Base-by-base conservation (phyloP, 2,888 invertebrate genomes). In the Habroteleia sp. region DNA sequence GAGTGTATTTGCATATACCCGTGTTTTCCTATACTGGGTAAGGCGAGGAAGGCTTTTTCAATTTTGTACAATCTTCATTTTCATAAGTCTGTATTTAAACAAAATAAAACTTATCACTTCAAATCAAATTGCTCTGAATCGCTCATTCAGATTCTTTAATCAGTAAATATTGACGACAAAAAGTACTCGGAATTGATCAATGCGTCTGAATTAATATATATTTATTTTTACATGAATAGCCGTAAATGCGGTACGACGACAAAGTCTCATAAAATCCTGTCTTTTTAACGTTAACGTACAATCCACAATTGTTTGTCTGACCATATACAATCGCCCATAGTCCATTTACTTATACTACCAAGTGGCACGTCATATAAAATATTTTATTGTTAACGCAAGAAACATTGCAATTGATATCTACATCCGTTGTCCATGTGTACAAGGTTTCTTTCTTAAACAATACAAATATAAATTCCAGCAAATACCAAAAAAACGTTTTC, bases 51-150 rank as follows among this genome's bases (percentile, higher is more conserved):
- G n/a, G n/a, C n/a, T n/a, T n/a, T n/a, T n/a, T n/a, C n/a, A n/a
- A n/a, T n/a, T n/a, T n/a, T n/a, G n/a, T n/a, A n/a, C n/a, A n/a
- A n/a, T 25, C 27, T 27, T 41, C 11, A 48, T 29, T 60, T 42
- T 41, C 14, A 50, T 50, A 11, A 50, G 11, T 50, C 23, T 50
- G 17, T 50, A 63, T 63, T 63, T 50, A 63, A 63, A 63, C 63
- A 50, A 63, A 63, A 63, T 50, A 50, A 41, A 62, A 62, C 41
- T 50, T 50, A 25, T 25, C 27, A 50, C 14, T 39, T 13, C 39
- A 29, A n/a, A 41, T 11, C 14, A 5, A 39, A 52, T 25, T 39
- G 25, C 14, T 13, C 25, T 7, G 5, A 7, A 27, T 31, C 29
- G 6, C 3, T 31, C 6, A 5, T 10, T 10, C 1, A 2, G 10